Conservation (phyloP, 2,797 vertebrate species). For the Sylvilagus floridanus region DNA sequence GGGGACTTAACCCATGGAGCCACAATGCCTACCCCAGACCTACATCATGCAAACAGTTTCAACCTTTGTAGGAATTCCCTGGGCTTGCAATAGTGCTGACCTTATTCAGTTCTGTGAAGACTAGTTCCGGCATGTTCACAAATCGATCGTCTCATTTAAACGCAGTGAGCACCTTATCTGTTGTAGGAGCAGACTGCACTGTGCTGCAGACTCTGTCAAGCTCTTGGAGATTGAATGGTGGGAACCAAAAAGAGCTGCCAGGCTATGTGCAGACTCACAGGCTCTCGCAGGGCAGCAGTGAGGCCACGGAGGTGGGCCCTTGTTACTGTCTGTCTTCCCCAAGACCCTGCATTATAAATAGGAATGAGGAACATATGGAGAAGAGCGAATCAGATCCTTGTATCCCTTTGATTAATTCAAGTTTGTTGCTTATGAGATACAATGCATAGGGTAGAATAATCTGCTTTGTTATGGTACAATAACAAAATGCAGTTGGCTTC, state of each 20-base stretch:
- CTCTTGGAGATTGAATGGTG: neutral
- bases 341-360: neutral
- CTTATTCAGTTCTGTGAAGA: constrained; percentile 61
- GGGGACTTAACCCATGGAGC: no score
- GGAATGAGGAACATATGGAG: neutral
- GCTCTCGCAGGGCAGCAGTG: neutral
- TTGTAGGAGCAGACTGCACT: constrained; percentile 51
- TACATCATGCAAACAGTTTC: neutral
- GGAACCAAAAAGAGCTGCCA: neutral
- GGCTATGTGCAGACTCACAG: neutral
- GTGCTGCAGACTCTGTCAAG: neutral
- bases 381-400: neutral
- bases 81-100: constrained; percentile 9
- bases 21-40: neutral
- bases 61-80: neutral
- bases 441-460: neutral
- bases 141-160: constrained; percentile 68
- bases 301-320: neutral
- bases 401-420: neutral
- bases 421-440: neutral
- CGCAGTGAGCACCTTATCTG: constrained; percentile 55
- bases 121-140: constrained; percentile 63
- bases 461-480: neutral
- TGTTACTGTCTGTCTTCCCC: neutral
- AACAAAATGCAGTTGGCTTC: neutral